Conservation (phyloP, 2,113 vertebrate species). For the Mormoops blainvillei region DNA sequence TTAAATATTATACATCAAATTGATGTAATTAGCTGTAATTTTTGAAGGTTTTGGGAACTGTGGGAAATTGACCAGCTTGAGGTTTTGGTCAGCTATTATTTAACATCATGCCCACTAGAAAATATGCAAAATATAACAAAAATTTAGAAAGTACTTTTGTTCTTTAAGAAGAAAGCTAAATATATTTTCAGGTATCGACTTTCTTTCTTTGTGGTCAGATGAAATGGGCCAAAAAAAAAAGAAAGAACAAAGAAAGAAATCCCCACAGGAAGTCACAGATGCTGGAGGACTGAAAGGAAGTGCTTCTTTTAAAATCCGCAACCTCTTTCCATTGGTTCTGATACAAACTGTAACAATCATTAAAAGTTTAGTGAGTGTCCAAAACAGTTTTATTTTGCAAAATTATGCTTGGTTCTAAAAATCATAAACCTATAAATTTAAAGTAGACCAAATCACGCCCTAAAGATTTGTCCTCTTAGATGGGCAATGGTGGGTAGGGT, state of each 20-base stretch:
- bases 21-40: neutral
- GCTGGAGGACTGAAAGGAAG: neutral
- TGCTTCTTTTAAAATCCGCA: neutral
- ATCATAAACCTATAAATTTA: neutral
- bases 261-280: neutral
- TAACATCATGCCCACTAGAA: neutral
- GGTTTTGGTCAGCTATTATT: neutral
- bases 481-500: neutral
- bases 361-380: neutral
- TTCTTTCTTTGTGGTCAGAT: neutral
- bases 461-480: slow-evolving; percentile 22
- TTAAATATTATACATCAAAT: neutral
- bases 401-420: neutral
- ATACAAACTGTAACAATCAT: neutral
- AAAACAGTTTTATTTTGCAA: slow-evolving; percentile 1
- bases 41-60: neutral
- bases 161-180: neutral
- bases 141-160: neutral
- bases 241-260: neutral
- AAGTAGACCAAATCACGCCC: neutral
- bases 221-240: neutral
- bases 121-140: neutral
- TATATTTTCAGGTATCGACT: neutral
- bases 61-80: neutral
- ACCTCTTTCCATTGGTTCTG: neutral